These are phyloP conservation scores for Prinia subflava DNA, from an alignment of 2,113 vertebrate genomes.

Conservation along the genomic window DNA sequence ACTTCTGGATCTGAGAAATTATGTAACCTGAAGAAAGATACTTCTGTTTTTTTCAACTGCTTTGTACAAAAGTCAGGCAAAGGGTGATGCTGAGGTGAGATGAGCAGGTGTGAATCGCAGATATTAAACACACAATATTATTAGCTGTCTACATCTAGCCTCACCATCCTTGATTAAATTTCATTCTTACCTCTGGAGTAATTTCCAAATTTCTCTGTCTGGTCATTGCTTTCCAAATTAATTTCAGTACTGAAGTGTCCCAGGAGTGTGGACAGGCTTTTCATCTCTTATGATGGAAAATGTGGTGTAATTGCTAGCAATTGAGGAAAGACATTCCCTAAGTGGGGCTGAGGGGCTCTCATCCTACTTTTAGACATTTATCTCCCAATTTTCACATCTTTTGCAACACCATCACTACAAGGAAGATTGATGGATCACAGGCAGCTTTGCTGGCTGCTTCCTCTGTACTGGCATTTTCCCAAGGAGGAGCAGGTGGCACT, in stretches of 20 bases:
- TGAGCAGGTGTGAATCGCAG: background rate
- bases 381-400: background rate
- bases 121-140: background rate
- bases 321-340: background rate
- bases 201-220: background rate
- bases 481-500: conserved; percentile 37
- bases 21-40: background rate
- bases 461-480: background rate
- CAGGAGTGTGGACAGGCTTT: background rate
- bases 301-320: background rate
- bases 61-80: background rate
- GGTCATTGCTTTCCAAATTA: background rate
- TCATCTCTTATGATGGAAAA: conserved; percentile 9
- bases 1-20: background rate
- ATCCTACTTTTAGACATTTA: background rate
- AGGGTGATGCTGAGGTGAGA: background rate
- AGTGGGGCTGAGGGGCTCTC: background rate
- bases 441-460: background rate
- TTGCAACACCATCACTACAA: background rate
- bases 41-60: background rate
- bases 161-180: background rate
- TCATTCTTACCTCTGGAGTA: background rate
- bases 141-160: background rate
- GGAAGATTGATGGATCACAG: background rate
- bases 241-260: background rate